These are phyloP conservation scores for Eremobia ochroleuca DNA, from an alignment of 2,888 invertebrate species.

Conservation along the genomic window DNA sequence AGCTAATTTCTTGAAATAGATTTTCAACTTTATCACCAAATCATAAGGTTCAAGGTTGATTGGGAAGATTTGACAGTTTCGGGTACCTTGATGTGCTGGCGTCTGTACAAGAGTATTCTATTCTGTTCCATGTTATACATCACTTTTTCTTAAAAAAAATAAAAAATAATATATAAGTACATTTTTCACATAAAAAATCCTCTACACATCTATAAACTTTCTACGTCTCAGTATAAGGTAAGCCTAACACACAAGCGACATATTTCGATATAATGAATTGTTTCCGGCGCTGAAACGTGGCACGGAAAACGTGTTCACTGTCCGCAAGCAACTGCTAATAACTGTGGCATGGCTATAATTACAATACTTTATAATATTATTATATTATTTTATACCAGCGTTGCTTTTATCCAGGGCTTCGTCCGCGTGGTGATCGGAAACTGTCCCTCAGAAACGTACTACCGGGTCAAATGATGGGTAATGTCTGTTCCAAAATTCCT, in stretches of 20 bases:
- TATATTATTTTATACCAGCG: not conserved
- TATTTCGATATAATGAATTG: constrained; percentile 82
- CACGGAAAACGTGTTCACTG: constrained; percentile 71
- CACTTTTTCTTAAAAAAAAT: too few relatives aligned
- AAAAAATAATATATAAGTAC: too few relatives aligned
- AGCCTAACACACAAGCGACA: constrained; percentile 70
- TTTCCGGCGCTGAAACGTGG: constrained; percentile 82
- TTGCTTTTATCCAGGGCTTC: not conserved
- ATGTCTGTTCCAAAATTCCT: not conserved
- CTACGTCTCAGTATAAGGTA: constrained; percentile 47
- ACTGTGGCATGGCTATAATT: constrained; percentile 40
- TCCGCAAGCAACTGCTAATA: constrained; percentile 54
- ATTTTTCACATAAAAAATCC: not conserved
- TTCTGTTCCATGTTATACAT: not conserved
- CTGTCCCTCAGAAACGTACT: not conserved
- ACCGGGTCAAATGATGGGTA: not conserved
- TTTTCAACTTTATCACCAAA: too few relatives aligned
- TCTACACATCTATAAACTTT: not conserved
- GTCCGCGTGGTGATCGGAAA: not conserved
- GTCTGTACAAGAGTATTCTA: too few relatives aligned
- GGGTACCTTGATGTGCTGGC: too few relatives aligned
- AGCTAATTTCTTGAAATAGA: too few relatives aligned
- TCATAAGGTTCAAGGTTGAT: too few relatives aligned
- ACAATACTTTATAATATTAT: constrained; percentile 28
- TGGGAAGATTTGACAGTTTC: too few relatives aligned